Conservation (phyloP, 2,888 invertebrate species). For the Leptogaster cylindrica region DNA sequence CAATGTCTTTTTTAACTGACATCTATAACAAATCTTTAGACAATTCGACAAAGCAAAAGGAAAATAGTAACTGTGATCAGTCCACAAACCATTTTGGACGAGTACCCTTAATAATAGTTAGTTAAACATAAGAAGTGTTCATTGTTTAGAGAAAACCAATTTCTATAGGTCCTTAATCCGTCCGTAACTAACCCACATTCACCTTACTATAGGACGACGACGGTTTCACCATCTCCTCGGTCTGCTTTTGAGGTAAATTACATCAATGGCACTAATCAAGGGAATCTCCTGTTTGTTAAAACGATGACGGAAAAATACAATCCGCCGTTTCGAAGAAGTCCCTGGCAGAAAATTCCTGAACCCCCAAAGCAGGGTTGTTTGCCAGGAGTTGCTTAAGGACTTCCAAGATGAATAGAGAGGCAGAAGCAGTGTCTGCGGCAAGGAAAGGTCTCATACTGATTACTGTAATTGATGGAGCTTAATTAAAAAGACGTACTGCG, state of each 20-base stretch:
- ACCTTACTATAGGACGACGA: conserved; percentile 8
- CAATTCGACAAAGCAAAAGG: neutral
- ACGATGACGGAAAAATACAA: conserved; percentile 33
- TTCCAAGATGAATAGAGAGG: neutral
- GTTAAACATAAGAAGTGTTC: conserved; percentile 18
- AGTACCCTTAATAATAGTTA: conserved; percentile 25
- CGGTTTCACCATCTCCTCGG: conserved; percentile 10
- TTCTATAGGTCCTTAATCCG: conserved; percentile 22
- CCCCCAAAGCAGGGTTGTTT: neutral
- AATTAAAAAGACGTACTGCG: conserved; percentile 48
- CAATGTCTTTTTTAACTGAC: too few relatives aligned
- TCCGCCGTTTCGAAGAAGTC: conserved; percentile 5
- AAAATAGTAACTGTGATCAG: neutral
- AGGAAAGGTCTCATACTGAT: conserved; percentile 41
- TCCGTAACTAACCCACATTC: neutral
- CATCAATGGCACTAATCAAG: conserved; percentile 40
- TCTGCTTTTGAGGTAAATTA: conserved; percentile 29
- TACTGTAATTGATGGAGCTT: conserved; percentile 47
- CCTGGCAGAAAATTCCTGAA: neutral
- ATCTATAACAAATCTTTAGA: too few relatives aligned
- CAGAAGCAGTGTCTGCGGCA: conserved; percentile 17
- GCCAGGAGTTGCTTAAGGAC: neutral
- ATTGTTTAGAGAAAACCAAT: conserved; percentile 16
- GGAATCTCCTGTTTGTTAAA: conserved; percentile 34
- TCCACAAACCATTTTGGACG: conserved; percentile 19